Percentiles rank a stretch among this genome's conserved stretches.
Evolutionary conservation across 2,888 invertebrate species (phyloP).

Genomic region (Laothoe populi): DNA sequence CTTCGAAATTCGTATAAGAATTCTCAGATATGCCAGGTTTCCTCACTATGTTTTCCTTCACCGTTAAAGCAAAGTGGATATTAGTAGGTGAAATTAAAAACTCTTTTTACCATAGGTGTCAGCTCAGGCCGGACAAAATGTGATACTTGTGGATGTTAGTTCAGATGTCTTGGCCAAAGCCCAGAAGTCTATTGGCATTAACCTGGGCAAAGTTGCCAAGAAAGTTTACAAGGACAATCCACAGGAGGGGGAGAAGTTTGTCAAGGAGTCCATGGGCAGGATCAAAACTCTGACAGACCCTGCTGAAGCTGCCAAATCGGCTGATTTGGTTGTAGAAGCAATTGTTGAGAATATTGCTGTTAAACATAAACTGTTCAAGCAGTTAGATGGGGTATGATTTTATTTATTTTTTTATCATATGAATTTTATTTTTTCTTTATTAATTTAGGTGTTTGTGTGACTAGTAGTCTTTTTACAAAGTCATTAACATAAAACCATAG

Average conservation of each 20-base stretch:
- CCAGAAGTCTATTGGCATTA: conserved; percentile 87
- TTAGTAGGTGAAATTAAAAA: no score
- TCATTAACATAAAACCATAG: no score
- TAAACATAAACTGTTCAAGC: conserved; percentile 90
- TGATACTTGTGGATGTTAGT: conserved; percentile 91
- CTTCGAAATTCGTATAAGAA: no score
- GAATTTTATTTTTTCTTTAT: background rate
- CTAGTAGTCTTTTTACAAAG: no score
- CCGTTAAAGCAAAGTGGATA: no score
- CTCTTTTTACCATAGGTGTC: conserved; percentile 86
- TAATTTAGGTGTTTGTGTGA: no score
- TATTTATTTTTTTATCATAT: background rate
- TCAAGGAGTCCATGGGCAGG: conserved; percentile 83
- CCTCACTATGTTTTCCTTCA: no score
- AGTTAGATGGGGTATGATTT: conserved; percentile 86
- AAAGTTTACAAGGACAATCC: conserved; percentile 90
- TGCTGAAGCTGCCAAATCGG: conserved; percentile 84
- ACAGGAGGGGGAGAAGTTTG: conserved; percentile 87
- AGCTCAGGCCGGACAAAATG: conserved; percentile 92
- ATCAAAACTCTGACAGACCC: conserved; percentile 87
- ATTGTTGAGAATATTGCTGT: conserved; percentile 92
- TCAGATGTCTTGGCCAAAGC: conserved; percentile 90
- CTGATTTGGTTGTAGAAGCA: conserved; percentile 93
- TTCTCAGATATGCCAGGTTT: no score
- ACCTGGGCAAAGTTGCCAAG: conserved; percentile 90